phyloP scores from a whole-genome alignment of 2,797 vertebrate genomes.

The Acanthurus tractus region DNA sequence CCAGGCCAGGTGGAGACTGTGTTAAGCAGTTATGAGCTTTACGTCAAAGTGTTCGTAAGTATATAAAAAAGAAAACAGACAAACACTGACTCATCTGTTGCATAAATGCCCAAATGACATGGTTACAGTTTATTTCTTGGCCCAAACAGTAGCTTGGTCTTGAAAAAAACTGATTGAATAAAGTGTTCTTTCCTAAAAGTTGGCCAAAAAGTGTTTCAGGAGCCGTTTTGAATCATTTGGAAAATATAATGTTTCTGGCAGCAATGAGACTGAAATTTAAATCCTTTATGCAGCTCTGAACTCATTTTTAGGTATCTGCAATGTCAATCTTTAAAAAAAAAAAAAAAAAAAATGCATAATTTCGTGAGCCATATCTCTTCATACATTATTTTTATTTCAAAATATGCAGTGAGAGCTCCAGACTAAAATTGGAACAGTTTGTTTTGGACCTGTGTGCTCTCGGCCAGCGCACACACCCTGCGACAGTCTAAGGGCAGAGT shows the following conservation, averaged over 20 bases:
- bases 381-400: neutral
- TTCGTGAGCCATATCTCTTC: neutral
- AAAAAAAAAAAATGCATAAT: neutral
- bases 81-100: slow-evolving; percentile 48
- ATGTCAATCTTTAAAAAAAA: neutral
- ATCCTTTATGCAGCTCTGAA: neutral
- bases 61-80: slow-evolving; percentile 36
- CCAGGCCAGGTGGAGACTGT: slow-evolving; percentile 63
- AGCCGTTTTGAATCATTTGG: slow-evolving; percentile 8
- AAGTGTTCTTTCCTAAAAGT: slow-evolving; percentile 13
- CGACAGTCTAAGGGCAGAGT: slow-evolving; percentile 54
- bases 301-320: neutral
- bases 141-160: neutral
- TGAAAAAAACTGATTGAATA: neutral
- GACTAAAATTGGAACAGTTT: slow-evolving; percentile 30
- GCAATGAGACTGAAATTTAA: neutral
- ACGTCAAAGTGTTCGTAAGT: slow-evolving; percentile 4
- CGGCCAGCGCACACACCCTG: slow-evolving; percentile 34
- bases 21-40: slow-evolving; percentile 43
- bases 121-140: slow-evolving; percentile 23
- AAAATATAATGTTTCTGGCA: slow-evolving; percentile 19
- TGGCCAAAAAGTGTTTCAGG: slow-evolving; percentile 14
- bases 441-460: slow-evolving; percentile 53
- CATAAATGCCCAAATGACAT: slow-evolving; percentile 39
- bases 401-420: neutral